Base-by-base conservation (phyloP, 2,113 vertebrate genomes). In the Acrocephalus arundinaceus region DNA sequence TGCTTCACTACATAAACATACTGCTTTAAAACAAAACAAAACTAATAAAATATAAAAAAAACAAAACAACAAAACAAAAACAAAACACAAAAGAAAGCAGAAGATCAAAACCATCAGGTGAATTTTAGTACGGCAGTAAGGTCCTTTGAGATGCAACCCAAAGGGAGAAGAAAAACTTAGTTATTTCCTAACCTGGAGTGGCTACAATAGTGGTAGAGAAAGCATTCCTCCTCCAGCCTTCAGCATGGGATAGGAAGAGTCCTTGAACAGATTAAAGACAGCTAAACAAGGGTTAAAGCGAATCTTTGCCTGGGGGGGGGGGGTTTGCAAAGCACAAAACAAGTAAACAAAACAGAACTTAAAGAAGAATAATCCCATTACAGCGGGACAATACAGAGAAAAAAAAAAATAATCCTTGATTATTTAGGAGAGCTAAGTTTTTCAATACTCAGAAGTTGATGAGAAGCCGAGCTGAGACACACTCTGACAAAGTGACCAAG, bases 171-270 rank as follows among this genome's bases (percentile, higher is more conserved):
- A 73, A 58, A 82, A 66, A 48, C 3, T 4, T 59, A 11, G 15
- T 51, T 82, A 37, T 71, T 76, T 91, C 31, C 18, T 43, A 71
- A 52, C 5, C 30, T 6, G 7, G 12, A 70, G 19, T 33, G 23
- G 18, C 9, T 70, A 20, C 5, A 48, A 15, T 18, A 57, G 20
- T 23, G 8, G 18, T 54, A 18, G 35, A 74, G 19, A n/a, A 57
- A 77, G 22, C 27, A 75, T 9, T 24, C 6, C 5, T 84, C 57
- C 22, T 39, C 27, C 46, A 78, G 7, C 23, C 11, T 58, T 67
- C 15, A 75, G 0, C 0, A 0, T 45, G 24, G 27, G 30, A 45
- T 43, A 9, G 55, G 11, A 63, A 0, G 3, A 77, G 45, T 15
- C 39, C 75, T 87, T 25, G 23, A 71, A 59, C 13, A 54, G 23